phyloP scores from a whole-genome alignment of 2,113 vertebrate genomes.

The Sakesphorus luctuosus region DNA sequence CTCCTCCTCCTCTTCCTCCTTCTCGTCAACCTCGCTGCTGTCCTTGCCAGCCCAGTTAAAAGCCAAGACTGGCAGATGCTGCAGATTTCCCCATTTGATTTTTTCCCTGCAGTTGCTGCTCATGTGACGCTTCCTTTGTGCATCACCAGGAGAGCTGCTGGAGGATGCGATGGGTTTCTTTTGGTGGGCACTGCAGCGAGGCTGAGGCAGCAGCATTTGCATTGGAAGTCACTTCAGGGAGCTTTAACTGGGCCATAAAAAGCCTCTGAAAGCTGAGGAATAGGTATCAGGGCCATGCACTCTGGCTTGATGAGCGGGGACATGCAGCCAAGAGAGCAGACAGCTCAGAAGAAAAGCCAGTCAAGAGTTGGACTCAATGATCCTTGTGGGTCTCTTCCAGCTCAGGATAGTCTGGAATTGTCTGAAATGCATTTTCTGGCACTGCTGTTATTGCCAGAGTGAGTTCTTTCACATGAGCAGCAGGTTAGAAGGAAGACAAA shows the following conservation, averaged over 20 bases:
- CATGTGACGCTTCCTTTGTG: background rate
- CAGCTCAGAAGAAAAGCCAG: background rate
- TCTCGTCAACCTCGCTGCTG: fast-evolving
- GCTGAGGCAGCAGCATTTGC: background rate
- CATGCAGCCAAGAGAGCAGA: background rate
- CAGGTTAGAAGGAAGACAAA: background rate
- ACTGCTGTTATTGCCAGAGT: background rate
- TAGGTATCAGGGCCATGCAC: background rate
- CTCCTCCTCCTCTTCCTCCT: background rate
- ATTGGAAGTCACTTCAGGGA: background rate
- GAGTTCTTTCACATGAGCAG: background rate
- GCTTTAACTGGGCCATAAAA: background rate
- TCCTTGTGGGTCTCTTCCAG: background rate
- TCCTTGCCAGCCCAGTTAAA: background rate
- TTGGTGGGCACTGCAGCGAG: fast-evolving
- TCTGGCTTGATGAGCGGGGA: background rate
- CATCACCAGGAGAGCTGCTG: background rate
- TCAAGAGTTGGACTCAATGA: background rate
- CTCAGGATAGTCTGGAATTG: background rate
- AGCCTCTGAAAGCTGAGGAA: background rate
- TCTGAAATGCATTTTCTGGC: background rate
- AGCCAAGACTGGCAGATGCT: background rate
- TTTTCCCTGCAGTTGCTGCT: background rate
- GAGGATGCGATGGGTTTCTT: background rate
- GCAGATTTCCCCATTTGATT: background rate